Evolutionary conservation across 2,113 vertebrate species (phyloP), one percentile per base, ranked within the genome.

Genomic region (Dicaeum eximium): DNA sequence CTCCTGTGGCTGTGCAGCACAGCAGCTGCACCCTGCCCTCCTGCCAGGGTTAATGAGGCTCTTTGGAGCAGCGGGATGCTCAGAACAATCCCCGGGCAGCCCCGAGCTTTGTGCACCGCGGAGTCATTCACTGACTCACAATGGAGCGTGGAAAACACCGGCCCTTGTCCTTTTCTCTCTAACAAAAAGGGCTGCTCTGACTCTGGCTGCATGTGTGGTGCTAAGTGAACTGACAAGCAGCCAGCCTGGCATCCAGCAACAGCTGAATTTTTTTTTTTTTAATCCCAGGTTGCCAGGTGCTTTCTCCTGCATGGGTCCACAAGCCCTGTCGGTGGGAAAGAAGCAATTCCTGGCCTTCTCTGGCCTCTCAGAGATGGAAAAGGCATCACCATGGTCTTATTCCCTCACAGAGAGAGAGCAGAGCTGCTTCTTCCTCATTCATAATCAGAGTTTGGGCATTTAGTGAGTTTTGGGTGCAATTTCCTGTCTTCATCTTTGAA

Each of bases 401-500:
- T 81, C 37, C 44, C 62, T 93, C 75, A 35, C 28, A 38, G 19
- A 69, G 62, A 77, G 84, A 94, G 81, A 74, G 56, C 66, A 78
- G 74, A 79, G 58, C 75, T 96, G 88, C 72, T 95, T 80, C 80
- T 93, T 90, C 78, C 48, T 93, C 48, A 30, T 28, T 66, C 21
- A 58, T 91, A 88, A 92, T 95, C 94, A 95, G 94, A 88, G 54
- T 74, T 83, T 70, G 71, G 86, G 58, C 82, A 88, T 56, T 90
- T 96, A 44, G 57, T 35, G 92, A 96, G 86, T 90, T 96, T 94
- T 97, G 94, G 93, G 70, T 96, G 88, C 88, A 90, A 95, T 96
- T 97, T 97, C 95, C 80, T 90, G 80, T 93, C 95, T 95, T 96
- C 64, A 21, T 96, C 81, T 72, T 62, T 89, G 82, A 95, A 89